A percentile compares a stretch with the other conserved stretches of the same genome.
phyloP scores from a whole-genome alignment of 2,113 vertebrate species.

The Speoplatyrhinus poulsoni region DNA sequence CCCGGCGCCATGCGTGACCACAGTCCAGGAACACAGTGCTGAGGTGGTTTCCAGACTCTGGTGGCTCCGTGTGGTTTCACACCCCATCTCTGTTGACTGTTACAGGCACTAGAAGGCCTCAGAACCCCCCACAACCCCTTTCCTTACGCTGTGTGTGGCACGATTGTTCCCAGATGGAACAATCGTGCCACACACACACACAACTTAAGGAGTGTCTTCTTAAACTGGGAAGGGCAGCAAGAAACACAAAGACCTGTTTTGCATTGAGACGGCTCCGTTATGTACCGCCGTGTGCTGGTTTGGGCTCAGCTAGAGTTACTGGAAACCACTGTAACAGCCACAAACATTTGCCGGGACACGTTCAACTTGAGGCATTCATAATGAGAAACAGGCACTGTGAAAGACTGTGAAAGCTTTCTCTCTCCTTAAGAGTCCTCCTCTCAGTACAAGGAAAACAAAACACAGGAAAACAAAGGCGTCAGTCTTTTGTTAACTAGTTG shows the following conservation, averaged over 20 bases:
- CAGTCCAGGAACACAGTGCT: slow-evolving; percentile 39
- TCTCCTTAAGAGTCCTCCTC: slow-evolving; percentile 61
- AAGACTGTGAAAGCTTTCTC: slow-evolving; percentile 55
- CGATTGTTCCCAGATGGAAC: no score
- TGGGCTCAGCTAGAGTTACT: slow-evolving; percentile 41
- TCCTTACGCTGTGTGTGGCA: no score
- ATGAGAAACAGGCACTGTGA: slow-evolving; percentile 55
- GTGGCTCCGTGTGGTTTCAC: slow-evolving; percentile 30
- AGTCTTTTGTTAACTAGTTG: slow-evolving; percentile 91
- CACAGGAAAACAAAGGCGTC: slow-evolving; percentile 75
- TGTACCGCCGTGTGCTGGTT: slow-evolving; percentile 16
- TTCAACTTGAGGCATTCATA: slow-evolving; percentile 55
- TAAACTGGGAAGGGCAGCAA: slow-evolving; percentile 17
- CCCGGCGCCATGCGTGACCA: slow-evolving; percentile 8
- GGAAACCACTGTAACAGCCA: slow-evolving; percentile 62
- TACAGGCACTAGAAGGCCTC: slow-evolving; percentile 19
- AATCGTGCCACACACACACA: no score
- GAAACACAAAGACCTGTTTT: slow-evolving; percentile 32
- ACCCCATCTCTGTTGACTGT: slow-evolving; percentile 29
- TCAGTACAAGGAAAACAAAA: slow-evolving; percentile 61
- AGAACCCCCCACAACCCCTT: no score
- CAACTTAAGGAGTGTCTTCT: no score
- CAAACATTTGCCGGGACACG: slow-evolving; percentile 45
- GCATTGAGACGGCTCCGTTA: slow-evolving; percentile 24
- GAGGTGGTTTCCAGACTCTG: slow-evolving; percentile 70